Evolutionary conservation across 2,797 vertebrate species (phyloP), one percentile per base, ranked within the genome.

Genomic region (Pteropus rufus): DNA sequence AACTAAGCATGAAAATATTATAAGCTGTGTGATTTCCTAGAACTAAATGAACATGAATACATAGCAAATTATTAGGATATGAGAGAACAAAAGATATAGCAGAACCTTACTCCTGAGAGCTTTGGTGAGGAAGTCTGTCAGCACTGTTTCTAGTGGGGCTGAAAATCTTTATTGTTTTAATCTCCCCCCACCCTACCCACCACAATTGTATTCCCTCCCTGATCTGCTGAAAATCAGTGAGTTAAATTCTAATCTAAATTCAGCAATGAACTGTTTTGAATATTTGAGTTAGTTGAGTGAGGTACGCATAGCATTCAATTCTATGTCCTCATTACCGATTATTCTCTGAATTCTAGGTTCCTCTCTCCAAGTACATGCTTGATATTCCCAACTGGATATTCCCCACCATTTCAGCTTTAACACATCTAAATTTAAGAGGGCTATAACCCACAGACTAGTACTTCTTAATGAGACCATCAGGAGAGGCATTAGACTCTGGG

Each of bases 41-140:
- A 94, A 54, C 46, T 26, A 96, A 86, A 76, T 75, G 54, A 56
- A 94, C 89, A 83, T 93, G 41, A 93, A 58, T 85, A 49, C 4
- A 56, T 12, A 75, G 44, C 18, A 82, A 87, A 79, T 91, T 79
- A n/a, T 62, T 69, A 69, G n/a, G 83, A 60, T 56, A 92, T 18
- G 7, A 64, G 82, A 85, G n/a, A 89, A 77, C n/a, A 89, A 92
- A 86, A 94, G 56, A 79, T 46, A 91, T 49, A 82, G 23, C 9
- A 75, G 34, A 82, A 26, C 3, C 16, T 83, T 41, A 64, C 3
- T 94, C 23, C 60, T 36, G 26, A 89, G 58, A 34, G 9, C 19
- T 80, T 9, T 67, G 84, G 7, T 84, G 60, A 81, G 44, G 72
- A 79, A 34, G 11, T 41, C 39, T 87, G 46, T 88, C 26, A 77